Evolutionary conservation across 2,113 vertebrate genomes (phyloP), one percentile per base, ranked within the genome.

Genomic region (Lutjanus erythropterus): DNA sequence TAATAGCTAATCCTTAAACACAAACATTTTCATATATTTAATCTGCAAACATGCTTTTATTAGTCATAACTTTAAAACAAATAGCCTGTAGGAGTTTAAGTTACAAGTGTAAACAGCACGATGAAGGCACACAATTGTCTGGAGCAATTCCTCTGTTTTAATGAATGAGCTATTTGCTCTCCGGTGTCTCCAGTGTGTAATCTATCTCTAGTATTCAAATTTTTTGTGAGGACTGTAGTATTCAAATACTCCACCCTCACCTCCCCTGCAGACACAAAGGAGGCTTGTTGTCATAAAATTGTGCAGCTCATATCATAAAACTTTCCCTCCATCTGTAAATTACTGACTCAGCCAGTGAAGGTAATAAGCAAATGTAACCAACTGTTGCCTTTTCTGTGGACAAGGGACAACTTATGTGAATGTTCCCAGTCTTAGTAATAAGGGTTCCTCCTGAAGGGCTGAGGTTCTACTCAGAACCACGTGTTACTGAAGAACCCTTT

Each of bases 301-400:
- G 39, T 65, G 29, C 42, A 5, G 49, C 55, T 23, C 52, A 0
- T 65, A 66, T 79, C 71, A 52, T 84, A 80, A 90, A 86, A 75
- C 52, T n/a, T 58, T 81, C 15, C 23, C 62, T 85, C 83, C 60
- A 72, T 83, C 62, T 77, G 65, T 19, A 47, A 25, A 64, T 74
- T 55, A 76, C 31, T 33, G 46, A 61, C 19, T 87, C 87, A 79
- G 67, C 29, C 14, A 31, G 11, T 15, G 39, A 55, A 76, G 46
- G 66, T 37, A 76, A 78, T 86, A 93, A 88, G 89, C 88, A 94
- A 94, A 94, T 92, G 39, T 53, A 52, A 27, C 66, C 81, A 92
- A 92, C 90, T 23, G 90, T 90, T 14, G 75, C 61, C 77, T 80
- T 79, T 66, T 88, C 59, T 44, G 42, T n/a, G 49, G 75, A 77